Evolutionary conservation across 2,888 invertebrate species (phyloP), one percentile per base, ranked within the genome.

Genomic region (Stramonita haemastoma): DNA sequence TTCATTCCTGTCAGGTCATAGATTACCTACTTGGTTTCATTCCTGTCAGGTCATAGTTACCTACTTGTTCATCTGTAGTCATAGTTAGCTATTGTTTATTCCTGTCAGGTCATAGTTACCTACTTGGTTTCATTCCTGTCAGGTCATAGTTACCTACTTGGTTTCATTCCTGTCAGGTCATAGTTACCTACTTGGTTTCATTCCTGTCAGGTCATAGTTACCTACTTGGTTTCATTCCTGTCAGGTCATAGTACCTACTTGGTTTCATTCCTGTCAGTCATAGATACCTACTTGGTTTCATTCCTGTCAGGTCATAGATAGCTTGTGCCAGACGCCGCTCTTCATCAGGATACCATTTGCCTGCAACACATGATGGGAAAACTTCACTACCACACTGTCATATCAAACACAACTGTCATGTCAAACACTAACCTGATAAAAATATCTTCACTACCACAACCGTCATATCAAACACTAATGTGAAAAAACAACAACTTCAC

Each of bases 281-380:
- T n/a, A n/a, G n/a, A n/a, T n/a, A 66, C 91, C 88, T 92, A 95
- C 95, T 96, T 86, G 95, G 95, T 87, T 94, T 91, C 13, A 94
- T 93, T 86, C 95, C 95, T 19, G 96, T 94, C 32, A 96, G 92
- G 34, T 96, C 95, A 93, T 96, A 96, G 6, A 96, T 96, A 89
- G 96, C 96, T 87, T 94, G 93, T 26, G 96, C 94, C 56, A 96
- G 94, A 56, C 96, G 92, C 70, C 93, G 93, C 90, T 96, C 96
- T 92, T 96, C 96, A 77, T 96, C 96, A 29, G 95, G 95, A 26
- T 95, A 93, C 96, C 96, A 96, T 92, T 96, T 96, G 6, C 96
- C 96, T 95, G 91, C 0, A 83, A 87, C 66, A 70, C 19, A 87
- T 46, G 46, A 46, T 8, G 8, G 46, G 46, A 46, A 46, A 46